Conservation (phyloP, 2,113 vertebrate species). For the Chloropsis hardwickii region DNA sequence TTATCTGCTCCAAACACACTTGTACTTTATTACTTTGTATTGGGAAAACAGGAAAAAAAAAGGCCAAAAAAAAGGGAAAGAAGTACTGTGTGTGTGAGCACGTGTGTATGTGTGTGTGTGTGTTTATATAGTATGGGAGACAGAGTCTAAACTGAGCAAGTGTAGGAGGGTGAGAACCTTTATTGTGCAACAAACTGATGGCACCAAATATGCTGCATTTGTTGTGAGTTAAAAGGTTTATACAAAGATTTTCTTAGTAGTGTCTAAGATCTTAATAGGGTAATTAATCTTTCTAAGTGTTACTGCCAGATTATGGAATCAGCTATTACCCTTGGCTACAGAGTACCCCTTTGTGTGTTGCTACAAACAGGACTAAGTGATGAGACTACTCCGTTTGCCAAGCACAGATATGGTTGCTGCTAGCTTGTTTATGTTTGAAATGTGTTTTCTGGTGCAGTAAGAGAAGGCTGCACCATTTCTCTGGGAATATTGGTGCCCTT, state of each 20-base stretch:
- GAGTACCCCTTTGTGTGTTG: slow-evolving; percentile 74
- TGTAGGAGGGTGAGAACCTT: slow-evolving; percentile 66
- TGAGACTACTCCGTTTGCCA: slow-evolving; percentile 72
- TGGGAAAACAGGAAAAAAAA: not conserved
- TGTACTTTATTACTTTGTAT: slow-evolving; percentile 49
- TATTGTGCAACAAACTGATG: slow-evolving; percentile 63
- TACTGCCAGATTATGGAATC: slow-evolving; percentile 80
- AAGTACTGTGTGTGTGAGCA: not conserved
- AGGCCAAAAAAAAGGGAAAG: not conserved
- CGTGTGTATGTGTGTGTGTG: not conserved
- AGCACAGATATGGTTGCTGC: slow-evolving; percentile 67
- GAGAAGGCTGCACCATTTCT: slow-evolving; percentile 37
- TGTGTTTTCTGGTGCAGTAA: slow-evolving; percentile 43
- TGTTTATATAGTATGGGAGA: slow-evolving; percentile 26
- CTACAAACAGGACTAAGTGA: slow-evolving; percentile 67
- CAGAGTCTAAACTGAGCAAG: slow-evolving; percentile 42
- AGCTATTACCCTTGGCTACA: slow-evolving; percentile 77
- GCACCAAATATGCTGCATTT: slow-evolving; percentile 70
- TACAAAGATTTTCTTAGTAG: slow-evolving; percentile 77
- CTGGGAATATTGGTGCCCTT: slow-evolving; percentile 37
- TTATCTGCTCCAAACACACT: slow-evolving; percentile 67
- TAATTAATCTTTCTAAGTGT: slow-evolving; percentile 82
- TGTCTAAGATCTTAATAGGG: slow-evolving; percentile 80
- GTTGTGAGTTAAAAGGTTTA: slow-evolving; percentile 77
- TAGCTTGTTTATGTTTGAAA: slow-evolving; percentile 66